These are phyloP conservation scores for Octodonta nipae DNA, from an alignment of 2,888 invertebrate species.

Conservation along the genomic window DNA sequence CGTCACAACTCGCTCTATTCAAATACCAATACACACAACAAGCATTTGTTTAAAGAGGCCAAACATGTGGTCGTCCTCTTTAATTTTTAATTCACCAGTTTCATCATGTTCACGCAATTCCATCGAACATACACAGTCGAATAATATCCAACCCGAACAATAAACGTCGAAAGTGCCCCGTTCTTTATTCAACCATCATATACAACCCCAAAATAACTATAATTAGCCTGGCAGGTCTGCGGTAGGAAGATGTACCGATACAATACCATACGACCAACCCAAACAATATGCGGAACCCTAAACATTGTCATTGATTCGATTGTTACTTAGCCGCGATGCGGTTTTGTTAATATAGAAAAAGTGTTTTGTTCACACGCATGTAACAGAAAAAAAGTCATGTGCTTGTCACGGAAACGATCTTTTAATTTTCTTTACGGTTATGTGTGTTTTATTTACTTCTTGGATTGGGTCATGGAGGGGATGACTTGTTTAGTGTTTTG, in stretches of 20 bases:
- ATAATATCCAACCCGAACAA: constrained; percentile 1
- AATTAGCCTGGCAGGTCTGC: constrained; percentile 22
- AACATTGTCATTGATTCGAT: constrained; percentile 24
- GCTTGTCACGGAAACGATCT: constrained; percentile 12
- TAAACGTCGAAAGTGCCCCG: not conserved
- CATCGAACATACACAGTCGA: constrained; percentile 5
- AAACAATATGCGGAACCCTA: constrained; percentile 24
- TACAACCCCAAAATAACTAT: constrained; percentile 19
- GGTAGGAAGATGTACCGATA: constrained; percentile 17
- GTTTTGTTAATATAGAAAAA: constrained; percentile 12
- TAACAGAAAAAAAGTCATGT: constrained; percentile 8
- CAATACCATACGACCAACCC: constrained; percentile 20
- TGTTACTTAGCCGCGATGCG: constrained; percentile 16
- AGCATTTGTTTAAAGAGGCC: not conserved
- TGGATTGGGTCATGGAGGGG: too few relatives aligned
- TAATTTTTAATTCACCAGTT: constrained; percentile 13
- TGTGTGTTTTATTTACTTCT: too few relatives aligned
- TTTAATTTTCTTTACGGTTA: constrained; percentile 2
- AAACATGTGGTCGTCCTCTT: constrained; percentile 2
- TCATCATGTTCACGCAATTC: constrained; percentile 10
- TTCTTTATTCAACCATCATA: too few relatives aligned
- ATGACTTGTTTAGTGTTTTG: too few relatives aligned
- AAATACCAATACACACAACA: too few relatives aligned
- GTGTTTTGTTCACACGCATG: constrained; percentile 16
- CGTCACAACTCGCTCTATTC: too few relatives aligned